Conservation (phyloP, 1,140 invertebrate species). For the Drosophila dunni region DNA sequence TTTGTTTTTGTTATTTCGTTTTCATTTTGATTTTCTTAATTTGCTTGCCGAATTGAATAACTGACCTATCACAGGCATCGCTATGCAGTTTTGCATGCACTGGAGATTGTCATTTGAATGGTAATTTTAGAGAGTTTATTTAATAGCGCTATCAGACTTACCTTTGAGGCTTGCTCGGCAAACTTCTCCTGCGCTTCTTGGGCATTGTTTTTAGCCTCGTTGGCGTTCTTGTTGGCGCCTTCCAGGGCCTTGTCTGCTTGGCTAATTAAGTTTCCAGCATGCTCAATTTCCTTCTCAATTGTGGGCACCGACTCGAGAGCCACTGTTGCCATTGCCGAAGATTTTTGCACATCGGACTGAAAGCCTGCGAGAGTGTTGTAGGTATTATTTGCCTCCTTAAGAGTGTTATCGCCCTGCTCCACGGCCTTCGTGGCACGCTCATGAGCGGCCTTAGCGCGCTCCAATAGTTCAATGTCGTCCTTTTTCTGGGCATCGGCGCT, state of each 20-base stretch:
- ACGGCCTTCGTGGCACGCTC: slow-evolving; percentile 92
- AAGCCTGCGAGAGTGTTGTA: slow-evolving; percentile 92
- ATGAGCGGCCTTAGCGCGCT: slow-evolving; percentile 89
- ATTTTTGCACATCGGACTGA: slow-evolving; percentile 94
- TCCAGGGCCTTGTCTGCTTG: slow-evolving; percentile 88
- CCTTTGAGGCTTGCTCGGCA: slow-evolving; percentile 90
- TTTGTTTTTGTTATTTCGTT: too few species aligned
- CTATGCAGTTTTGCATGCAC: too few species aligned
- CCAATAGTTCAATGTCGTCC: slow-evolving; percentile 85
- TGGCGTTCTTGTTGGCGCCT: slow-evolving; percentile 92
- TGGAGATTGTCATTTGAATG: too few species aligned
- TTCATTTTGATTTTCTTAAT: too few species aligned
- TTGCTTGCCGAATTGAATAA: too few species aligned
- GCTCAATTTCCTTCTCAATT: slow-evolving; percentile 88
- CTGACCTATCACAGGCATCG: too few species aligned
- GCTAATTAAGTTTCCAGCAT: slow-evolving; percentile 86
- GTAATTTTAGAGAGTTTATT: too few species aligned
- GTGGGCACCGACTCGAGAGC: slow-evolving; percentile 90
- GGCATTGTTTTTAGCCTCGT: slow-evolving; percentile 90
- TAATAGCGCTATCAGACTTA: slow-evolving; percentile 72
- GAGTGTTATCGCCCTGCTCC: slow-evolving; percentile 91
- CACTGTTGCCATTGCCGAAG: slow-evolving; percentile 89
- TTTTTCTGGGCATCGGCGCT: slow-evolving; percentile 81
- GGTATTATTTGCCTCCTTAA: slow-evolving; percentile 94
- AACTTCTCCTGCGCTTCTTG: slow-evolving; percentile 90